phyloP scores from a whole-genome alignment of 2,888 invertebrate genomes.

The Oxyscelio sp. region DNA sequence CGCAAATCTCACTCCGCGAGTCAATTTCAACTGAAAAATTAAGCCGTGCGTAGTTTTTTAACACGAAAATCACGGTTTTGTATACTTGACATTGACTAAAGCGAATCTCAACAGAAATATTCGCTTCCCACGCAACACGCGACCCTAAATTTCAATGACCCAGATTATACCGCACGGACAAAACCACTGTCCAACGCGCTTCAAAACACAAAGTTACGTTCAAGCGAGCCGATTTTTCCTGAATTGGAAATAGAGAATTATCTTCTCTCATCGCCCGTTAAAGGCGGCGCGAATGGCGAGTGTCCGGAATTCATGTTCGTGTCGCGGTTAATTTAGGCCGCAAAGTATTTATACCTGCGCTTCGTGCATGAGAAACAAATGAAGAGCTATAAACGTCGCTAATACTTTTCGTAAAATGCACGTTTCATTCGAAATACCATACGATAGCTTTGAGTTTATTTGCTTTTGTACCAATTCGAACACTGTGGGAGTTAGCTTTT shows the following conservation, averaged over 20 bases:
- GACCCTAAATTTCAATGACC: conserved; percentile 69
- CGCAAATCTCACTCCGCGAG: neutral
- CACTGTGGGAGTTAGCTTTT: conserved; percentile 50
- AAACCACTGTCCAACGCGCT: conserved; percentile 17
- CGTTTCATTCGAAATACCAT: conserved; percentile 21
- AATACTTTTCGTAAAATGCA: too few relatives aligned
- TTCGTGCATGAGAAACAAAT: neutral
- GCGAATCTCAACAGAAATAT: conserved; percentile 32
- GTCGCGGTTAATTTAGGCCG: conserved; percentile 34
- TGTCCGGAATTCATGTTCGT: neutral
- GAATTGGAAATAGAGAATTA: conserved; percentile 37
- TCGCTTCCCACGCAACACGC: conserved; percentile 59
- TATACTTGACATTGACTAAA: conserved; percentile 69
- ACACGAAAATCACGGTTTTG: conserved; percentile 15
- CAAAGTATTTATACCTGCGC: conserved; percentile 38
- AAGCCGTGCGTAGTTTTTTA: neutral
- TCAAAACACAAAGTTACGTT: conserved; percentile 13
- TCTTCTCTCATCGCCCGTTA: conserved; percentile 27
- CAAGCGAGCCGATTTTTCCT: neutral
- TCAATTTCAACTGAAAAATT: conserved; percentile 7
- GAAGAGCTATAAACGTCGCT: neutral
- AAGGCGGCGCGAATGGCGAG: conserved; percentile 9
- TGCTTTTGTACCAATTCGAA: conserved; percentile 32
- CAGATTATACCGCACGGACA: conserved; percentile 53
- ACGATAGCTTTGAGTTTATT: conserved; percentile 40